A percentile compares a stretch with the other conserved stretches of the same genome.
Conservation (phyloP, 2,888 invertebrate genomes). For the Mylabris sibirica region DNA sequence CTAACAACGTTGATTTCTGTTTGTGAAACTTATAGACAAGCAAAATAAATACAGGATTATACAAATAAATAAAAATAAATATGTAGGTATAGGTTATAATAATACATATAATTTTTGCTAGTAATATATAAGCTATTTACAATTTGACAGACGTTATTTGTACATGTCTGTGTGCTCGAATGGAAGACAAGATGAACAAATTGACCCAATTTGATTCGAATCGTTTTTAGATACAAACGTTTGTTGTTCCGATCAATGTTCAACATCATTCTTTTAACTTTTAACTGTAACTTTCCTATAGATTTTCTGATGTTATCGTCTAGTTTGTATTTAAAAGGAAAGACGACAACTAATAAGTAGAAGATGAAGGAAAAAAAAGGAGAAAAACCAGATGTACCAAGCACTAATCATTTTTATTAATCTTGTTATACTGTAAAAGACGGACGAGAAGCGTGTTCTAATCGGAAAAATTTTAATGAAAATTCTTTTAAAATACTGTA, state of each 20-base stretch:
- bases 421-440: too few species aligned
- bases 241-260: slow-evolving; percentile 11
- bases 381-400: too few species aligned
- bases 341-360: too few species aligned
- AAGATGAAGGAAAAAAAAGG: too few species aligned
- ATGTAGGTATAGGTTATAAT: background rate
- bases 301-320: background rate
- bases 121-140: slow-evolving; percentile 7
- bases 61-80: background rate
- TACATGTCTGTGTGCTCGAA: background rate
- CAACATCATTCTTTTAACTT: background rate
- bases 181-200: slow-evolving; percentile 8
- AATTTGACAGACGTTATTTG: slow-evolving; percentile 9
- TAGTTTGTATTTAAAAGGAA: background rate
- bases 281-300: background rate
- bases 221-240: slow-evolving; percentile 3
- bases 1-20: background rate
- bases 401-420: background rate
- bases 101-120: background rate
- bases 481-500: too few species aligned
- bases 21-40: background rate
- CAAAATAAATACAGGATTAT: background rate
- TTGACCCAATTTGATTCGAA: slow-evolving; percentile 14
- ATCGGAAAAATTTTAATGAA: too few species aligned
- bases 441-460: too few species aligned